Evolutionary conservation across 2,797 vertebrate species (phyloP), one percentile per base, ranked within the genome.

Genomic region (Pseudomugil tenellus): DNA sequence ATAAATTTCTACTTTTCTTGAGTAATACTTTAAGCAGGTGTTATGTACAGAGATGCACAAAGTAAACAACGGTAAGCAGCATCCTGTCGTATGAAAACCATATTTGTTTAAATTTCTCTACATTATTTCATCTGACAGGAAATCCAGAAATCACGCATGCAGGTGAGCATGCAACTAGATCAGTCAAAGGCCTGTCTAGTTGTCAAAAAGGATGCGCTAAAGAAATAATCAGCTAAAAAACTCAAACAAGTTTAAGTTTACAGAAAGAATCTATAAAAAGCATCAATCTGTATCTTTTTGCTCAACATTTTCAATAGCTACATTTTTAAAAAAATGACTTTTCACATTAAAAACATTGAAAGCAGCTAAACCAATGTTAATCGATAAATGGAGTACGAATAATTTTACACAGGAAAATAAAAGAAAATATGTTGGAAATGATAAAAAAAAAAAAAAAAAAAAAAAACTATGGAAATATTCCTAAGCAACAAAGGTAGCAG

Each of bases 91-190:
- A 54, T 67, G 0, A 74, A 79, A 75, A 39, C 51, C 5, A 12
- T 51, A 6, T 31, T 31, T 31, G 29, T 63, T 53, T 26, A 39
- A 7, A 0, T 0, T 1, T 11, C n/a, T 12, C 31, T 29, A 7
- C 2, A 2, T 21, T 37, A 25, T 71, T 80, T 65, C 58, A 84
- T 59, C 53, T 62, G 74, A 74, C 68, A 75, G 70, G 54, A 61
- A 68, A 60, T 29, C 35, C 1, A 29, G 19, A 64, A 58, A 39
- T 5, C 49, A 64, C 14, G 66, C 80, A 75, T 87, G 79, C 83
- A 87, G 14, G 67, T 67, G 65, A 72, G 39, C 71, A 57, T 82
- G 81, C 74, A 56, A 67, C 67, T 58, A 21, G 21, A 26, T 51
- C 4, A 60, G 9, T 59, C 0, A 23, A 11, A 35, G 25, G 25